Evolutionary conservation across 2,113 vertebrate species (phyloP).

Genomic region (Indri indri): DNA sequence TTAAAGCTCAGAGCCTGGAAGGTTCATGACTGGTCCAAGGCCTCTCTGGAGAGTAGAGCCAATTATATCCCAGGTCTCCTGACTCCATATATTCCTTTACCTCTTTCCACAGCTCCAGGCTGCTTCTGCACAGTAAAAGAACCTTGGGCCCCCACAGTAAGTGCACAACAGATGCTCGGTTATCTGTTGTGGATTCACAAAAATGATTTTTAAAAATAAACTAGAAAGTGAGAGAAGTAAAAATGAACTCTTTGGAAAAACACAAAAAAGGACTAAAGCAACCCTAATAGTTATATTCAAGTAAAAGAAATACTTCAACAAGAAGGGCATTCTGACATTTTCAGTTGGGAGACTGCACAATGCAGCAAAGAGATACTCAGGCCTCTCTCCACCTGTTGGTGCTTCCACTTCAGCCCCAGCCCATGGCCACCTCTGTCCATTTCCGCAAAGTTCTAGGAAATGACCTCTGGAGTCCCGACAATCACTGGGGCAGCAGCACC

Average conservation of each 20-base stretch:
- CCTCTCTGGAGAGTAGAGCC: neutral
- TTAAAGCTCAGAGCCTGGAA: neutral
- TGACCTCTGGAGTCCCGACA: neutral
- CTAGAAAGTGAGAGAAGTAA: neutral
- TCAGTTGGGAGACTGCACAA: no score
- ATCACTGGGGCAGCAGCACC: neutral
- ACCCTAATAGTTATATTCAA: neutral
- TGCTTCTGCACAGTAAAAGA: neutral
- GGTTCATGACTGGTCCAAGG: neutral
- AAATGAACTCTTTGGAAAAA: neutral
- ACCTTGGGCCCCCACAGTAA: neutral
- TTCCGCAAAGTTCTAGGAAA: neutral
- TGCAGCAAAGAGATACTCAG: neutral
- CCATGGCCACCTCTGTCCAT: neutral
- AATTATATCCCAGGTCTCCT: neutral
- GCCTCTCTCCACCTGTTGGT: neutral
- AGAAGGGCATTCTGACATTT: neutral
- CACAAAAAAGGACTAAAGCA: neutral
- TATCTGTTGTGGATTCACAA: neutral
- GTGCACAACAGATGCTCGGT: neutral
- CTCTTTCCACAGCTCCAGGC: neutral
- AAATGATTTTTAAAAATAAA: conserved; percentile 16
- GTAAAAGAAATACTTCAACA: neutral
- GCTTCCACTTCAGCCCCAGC: neutral
- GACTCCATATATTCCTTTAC: neutral